Evolutionary conservation across 2,113 vertebrate genomes (phyloP).

Genomic region (Cnemophilus loriae): DNA sequence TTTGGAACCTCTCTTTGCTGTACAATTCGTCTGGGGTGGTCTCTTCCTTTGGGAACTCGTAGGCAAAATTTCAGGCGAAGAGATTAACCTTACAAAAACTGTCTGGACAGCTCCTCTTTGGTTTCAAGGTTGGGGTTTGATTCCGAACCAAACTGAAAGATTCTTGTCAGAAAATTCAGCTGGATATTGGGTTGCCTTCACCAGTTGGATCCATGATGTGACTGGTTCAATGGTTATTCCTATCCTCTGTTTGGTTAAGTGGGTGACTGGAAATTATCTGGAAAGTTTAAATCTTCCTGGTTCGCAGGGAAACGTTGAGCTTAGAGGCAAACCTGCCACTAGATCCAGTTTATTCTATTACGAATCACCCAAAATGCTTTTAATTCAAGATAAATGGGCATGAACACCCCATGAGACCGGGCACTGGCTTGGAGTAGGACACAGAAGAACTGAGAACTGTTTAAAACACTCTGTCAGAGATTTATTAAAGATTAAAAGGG

Average conservation of each 20-base stretch:
- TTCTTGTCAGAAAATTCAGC: not conserved
- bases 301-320: not conserved
- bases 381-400: not conserved
- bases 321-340: not conserved
- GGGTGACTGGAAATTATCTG: not conserved
- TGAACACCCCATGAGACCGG: not conserved
- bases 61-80: not conserved
- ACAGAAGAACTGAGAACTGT: not conserved
- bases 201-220: not conserved
- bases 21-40: fast-evolving
- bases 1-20: not conserved
- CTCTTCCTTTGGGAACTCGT: not conserved
- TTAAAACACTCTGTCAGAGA: not conserved
- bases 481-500: not conserved
- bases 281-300: not conserved
- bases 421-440: not conserved
- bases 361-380: not conserved
- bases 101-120: not conserved
- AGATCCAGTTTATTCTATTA: not conserved
- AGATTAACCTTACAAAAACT: not conserved
- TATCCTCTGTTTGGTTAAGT: not conserved
- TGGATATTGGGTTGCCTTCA: not conserved
- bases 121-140: fast-evolving
- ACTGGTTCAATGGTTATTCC: not conserved
- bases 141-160: not conserved